These are phyloP conservation scores for Harpalus rubripes DNA, from an alignment of 2,888 invertebrate genomes.

Conservation along the genomic window DNA sequence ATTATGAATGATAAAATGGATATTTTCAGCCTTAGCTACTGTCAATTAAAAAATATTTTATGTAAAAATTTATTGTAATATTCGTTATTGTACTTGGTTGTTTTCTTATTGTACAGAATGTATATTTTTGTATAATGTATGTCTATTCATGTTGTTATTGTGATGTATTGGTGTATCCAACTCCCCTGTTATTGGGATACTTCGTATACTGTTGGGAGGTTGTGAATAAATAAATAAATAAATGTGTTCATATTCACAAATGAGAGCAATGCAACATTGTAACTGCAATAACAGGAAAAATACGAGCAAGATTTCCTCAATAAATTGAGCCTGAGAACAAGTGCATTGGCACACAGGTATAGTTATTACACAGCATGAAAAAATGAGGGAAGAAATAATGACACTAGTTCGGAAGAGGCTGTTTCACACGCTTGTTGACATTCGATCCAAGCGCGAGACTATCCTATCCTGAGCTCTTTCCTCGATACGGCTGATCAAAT, in stretches of 20 bases:
- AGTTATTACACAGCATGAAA: slow-evolving; percentile 5
- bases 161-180: no score
- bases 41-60: no score
- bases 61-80: no score
- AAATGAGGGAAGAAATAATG: slow-evolving; percentile 34
- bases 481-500: slow-evolving; percentile 59
- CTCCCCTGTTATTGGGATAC: no score
- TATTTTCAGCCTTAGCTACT: no score
- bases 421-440: slow-evolving; percentile 57
- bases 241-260: not conserved
- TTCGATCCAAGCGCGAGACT: slow-evolving; percentile 18
- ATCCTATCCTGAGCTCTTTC: not conserved
- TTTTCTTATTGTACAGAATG: no score
- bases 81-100: no score
- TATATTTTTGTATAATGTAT: no score
- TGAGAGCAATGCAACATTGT: not conserved
- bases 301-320: not conserved
- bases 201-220: no score
- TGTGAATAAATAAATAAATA: no score
- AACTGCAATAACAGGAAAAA: not conserved
- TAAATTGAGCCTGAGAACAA: slow-evolving; percentile 1
- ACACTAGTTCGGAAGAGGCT: slow-evolving; percentile 27
- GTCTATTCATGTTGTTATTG: no score
- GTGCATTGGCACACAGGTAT: not conserved
- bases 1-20: no score